Percentiles rank a stretch among this genome's conserved stretches.
These are phyloP conservation scores for Lycia hirtaria DNA, from an alignment of 2,888 invertebrate genomes.

Conservation along the genomic window DNA sequence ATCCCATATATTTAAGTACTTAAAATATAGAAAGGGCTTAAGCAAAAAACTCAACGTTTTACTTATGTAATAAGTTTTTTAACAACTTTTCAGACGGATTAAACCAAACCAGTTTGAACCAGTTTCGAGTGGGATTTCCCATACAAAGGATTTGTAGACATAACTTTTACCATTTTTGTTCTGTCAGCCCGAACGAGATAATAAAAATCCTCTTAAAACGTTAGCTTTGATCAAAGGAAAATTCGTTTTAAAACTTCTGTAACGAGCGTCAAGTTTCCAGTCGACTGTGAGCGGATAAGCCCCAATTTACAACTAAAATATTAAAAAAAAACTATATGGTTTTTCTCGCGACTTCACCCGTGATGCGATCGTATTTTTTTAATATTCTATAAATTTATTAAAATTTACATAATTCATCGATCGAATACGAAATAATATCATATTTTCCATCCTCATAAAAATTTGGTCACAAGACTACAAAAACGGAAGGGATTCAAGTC, in stretches of 20 bases:
- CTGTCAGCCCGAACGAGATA: neutral
- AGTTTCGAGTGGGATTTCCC: constrained; percentile 11
- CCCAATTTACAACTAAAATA: constrained; percentile 6
- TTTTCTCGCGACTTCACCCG: neutral
- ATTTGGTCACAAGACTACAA: too few species aligned
- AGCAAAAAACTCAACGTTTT: too few species aligned
- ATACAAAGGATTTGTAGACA: neutral
- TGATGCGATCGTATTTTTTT: neutral
- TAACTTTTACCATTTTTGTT: constrained; percentile 4
- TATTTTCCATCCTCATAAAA: too few species aligned
- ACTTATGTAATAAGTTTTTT: too few species aligned
- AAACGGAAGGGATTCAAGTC: too few species aligned
- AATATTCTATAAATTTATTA: too few species aligned
- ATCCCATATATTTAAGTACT: neutral
- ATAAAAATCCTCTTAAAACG: constrained; percentile 7
- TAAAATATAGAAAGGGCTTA: too few species aligned
- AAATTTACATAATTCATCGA: too few species aligned
- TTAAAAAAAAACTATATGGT: neutral
- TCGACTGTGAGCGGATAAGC: neutral
- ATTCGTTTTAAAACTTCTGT: constrained; percentile 1
- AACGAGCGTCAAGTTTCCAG: constrained; percentile 3
- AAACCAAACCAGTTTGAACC: constrained; percentile 38
- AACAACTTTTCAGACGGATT: constrained; percentile 44
- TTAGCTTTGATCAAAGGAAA: constrained; percentile 15
- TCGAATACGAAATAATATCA: too few species aligned